phyloP scores from a whole-genome alignment of 2,113 vertebrate species.

The Chloropsis cyanopogon region DNA sequence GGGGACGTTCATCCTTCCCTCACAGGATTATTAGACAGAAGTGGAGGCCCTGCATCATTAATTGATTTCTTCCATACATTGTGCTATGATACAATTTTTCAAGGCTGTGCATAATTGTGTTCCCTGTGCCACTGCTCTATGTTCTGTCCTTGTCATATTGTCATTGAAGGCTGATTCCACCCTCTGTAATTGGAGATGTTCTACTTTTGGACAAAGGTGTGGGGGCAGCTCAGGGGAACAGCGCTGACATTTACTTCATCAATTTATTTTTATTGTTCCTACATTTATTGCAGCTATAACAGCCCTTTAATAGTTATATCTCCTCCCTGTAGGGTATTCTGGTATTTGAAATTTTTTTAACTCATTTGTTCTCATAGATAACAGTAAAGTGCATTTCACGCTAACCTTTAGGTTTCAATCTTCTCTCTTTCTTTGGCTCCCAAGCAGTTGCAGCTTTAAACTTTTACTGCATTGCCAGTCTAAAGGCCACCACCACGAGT shows the following conservation, averaged over 20 bases:
- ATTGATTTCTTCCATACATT: constrained; percentile 84
- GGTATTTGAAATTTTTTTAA: constrained; percentile 91
- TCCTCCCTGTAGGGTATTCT: constrained; percentile 89
- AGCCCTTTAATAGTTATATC: constrained; percentile 89
- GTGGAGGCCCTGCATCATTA: constrained; percentile 76
- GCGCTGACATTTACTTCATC: constrained; percentile 88
- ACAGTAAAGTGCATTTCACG: constrained; percentile 85
- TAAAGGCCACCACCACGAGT: constrained; percentile 80
- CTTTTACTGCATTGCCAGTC: constrained; percentile 79
- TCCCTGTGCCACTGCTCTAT: constrained; percentile 76
- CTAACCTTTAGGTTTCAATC: constrained; percentile 87
- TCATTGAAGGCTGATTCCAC: constrained; percentile 86
- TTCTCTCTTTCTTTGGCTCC: constrained; percentile 77
- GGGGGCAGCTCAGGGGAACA: constrained; percentile 86
- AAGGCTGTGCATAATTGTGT: constrained; percentile 86
- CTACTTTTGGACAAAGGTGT: constrained; percentile 89
- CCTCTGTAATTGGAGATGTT: constrained; percentile 87
- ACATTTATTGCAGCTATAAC: constrained; percentile 87
- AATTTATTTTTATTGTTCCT: constrained; percentile 90
- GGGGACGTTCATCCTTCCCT: constrained; percentile 16
- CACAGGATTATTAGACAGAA: constrained; percentile 77
- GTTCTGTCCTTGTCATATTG: constrained; percentile 84
- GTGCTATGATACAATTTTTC: constrained; percentile 83
- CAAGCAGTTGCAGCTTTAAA: constrained; percentile 80
- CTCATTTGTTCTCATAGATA: constrained; percentile 88